These are phyloP conservation scores for Scartelaos histophorus DNA, from an alignment of 2,113 vertebrate species.

Conservation along the genomic window DNA sequence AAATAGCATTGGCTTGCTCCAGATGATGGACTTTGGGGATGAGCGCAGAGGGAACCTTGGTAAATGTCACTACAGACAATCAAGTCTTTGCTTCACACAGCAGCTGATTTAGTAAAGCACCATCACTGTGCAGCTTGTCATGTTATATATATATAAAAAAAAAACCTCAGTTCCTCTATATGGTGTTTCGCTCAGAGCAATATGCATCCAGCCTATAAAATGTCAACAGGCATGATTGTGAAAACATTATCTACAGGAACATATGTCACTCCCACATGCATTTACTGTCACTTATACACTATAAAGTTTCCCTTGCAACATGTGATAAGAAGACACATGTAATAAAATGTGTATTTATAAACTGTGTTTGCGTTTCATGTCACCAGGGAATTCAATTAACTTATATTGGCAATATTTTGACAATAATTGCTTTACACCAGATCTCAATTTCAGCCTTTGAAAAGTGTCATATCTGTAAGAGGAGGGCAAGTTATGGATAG, in stretches of 20 bases:
- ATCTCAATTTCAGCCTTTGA: background rate
- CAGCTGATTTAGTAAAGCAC: background rate
- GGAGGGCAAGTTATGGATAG: too few species aligned
- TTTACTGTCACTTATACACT: background rate
- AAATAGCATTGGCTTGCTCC: background rate
- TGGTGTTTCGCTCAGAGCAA: background rate
- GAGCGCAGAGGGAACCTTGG: background rate
- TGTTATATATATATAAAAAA: background rate
- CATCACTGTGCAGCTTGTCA: background rate
- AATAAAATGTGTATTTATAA: too few species aligned
- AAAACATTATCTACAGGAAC: too few species aligned
- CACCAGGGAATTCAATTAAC: background rate
- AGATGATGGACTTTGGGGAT: background rate
- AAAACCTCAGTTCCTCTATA: background rate
- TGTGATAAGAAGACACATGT: too few species aligned
- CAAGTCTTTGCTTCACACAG: background rate
- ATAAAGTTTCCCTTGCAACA: too few species aligned
- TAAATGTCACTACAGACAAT: constrained; percentile 23
- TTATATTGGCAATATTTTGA: background rate
- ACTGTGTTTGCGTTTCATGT: background rate
- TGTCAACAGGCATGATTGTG: background rate
- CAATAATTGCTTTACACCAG: constrained; percentile 1
- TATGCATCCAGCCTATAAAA: background rate
- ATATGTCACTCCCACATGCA: too few species aligned
- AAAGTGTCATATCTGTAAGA: too few species aligned